A percentile compares a stretch with the other conserved stretches of the same genome.
phyloP scores from a whole-genome alignment of 2,113 vertebrate species.

The Bambusicola thoracicus region DNA sequence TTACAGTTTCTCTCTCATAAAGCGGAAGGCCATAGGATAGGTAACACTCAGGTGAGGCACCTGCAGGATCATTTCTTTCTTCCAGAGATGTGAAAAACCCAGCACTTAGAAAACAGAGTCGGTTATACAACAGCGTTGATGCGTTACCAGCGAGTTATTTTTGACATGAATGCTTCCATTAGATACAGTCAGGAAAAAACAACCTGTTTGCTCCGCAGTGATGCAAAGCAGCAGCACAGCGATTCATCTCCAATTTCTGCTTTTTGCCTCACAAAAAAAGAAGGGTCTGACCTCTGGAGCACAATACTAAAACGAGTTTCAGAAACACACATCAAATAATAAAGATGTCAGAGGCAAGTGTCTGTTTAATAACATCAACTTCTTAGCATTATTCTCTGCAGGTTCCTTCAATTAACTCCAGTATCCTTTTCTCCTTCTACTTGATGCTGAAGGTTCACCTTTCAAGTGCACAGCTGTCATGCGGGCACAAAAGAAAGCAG shows the following conservation, averaged over 20 bases:
- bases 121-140: neutral
- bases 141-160: neutral
- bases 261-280: neutral
- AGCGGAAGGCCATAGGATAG: neutral
- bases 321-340: neutral
- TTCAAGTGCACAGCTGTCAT: neutral
- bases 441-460: neutral
- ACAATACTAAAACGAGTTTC: neutral
- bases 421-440: neutral
- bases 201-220: neutral
- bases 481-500: neutral
- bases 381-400: neutral
- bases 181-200: constrained; percentile 17
- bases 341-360: neutral
- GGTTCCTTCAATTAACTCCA: neutral
- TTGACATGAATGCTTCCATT: neutral
- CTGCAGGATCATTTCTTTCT: constrained; percentile 37
- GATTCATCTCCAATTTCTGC: neutral
- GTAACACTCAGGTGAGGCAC: neutral
- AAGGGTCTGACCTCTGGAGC: neutral
- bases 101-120: neutral
- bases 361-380: neutral
- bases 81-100: neutral
- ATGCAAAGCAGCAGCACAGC: constrained; percentile 4
- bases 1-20: neutral